Percentiles rank a stretch among this genome's conserved stretches.
phyloP scores from a whole-genome alignment of 2,797 vertebrate species.

The Schizothorax lantsangensis region DNA sequence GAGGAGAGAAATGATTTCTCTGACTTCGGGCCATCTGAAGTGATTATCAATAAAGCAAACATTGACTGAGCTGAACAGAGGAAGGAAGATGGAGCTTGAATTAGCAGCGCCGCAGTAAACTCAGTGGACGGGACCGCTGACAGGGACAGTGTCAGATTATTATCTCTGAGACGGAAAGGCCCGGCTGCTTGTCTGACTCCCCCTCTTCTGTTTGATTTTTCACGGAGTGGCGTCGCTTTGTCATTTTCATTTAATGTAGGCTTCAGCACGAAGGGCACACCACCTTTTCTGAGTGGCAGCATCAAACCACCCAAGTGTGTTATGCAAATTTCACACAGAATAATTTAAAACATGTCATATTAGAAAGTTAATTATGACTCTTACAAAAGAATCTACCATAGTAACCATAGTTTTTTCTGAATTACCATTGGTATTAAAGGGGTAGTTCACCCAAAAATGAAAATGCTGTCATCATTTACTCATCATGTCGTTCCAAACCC shows the following conservation, averaged over 20 bases:
- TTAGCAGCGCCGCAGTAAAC: constrained; percentile 43
- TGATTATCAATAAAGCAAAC: constrained; percentile 75
- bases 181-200: constrained; percentile 25
- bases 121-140: constrained; percentile 53
- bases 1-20: constrained; percentile 62
- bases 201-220: constrained; percentile 43
- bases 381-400: not conserved
- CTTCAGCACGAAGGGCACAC: constrained; percentile 50
- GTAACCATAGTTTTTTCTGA: not conserved
- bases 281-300: constrained; percentile 55
- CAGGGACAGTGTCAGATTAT: constrained; percentile 69
- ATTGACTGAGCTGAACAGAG: constrained; percentile 69
- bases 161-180: constrained; percentile 68
- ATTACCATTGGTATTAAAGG: not conserved
- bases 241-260: constrained; percentile 64
- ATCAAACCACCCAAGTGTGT: constrained; percentile 63
- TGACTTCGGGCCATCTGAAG: constrained; percentile 70
- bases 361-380: constrained; percentile 53
- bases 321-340: constrained; percentile 54
- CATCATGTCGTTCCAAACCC: not conserved
- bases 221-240: constrained; percentile 43
- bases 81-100: constrained; percentile 51
- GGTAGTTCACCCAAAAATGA: not conserved
- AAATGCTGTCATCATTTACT: too few species aligned
- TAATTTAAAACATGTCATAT: constrained; percentile 60